Percentiles rank a stretch among this genome's conserved stretches.
Evolutionary conservation across 2,888 invertebrate genomes (phyloP).

Genomic region (Petrolisthes cinctipes): DNA sequence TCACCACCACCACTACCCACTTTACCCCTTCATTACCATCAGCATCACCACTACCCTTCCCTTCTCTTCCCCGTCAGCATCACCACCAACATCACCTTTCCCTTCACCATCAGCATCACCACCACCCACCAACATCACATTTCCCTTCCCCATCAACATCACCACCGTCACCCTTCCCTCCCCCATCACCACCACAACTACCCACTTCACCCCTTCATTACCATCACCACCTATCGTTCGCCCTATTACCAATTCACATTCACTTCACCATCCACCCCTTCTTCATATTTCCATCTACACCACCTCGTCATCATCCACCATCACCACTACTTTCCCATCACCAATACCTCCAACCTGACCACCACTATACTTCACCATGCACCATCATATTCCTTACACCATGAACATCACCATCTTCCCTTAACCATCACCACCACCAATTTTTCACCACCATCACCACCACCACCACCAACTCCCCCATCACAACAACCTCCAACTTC

Average conservation of each 20-base stretch:
- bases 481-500: background rate
- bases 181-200: background rate
- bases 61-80: background rate
- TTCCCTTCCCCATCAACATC: background rate
- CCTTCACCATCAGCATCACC: background rate
- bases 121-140: background rate
- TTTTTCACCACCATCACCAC: background rate
- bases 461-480: background rate
- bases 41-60: background rate
- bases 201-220: no score
- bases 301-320: no score
- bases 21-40: background rate
- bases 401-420: no score
- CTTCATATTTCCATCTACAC: no score
- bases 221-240: no score
- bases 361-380: no score
- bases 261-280: no score
- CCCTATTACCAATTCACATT: no score
- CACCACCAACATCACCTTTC: background rate
- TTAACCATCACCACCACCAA: background rate
- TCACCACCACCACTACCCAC: background rate
- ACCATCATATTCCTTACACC: no score
- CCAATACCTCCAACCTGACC: no score
- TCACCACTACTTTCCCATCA: no score
- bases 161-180: background rate